phyloP scores from a whole-genome alignment of 2,113 vertebrate genomes.

The Equus quagga region DNA sequence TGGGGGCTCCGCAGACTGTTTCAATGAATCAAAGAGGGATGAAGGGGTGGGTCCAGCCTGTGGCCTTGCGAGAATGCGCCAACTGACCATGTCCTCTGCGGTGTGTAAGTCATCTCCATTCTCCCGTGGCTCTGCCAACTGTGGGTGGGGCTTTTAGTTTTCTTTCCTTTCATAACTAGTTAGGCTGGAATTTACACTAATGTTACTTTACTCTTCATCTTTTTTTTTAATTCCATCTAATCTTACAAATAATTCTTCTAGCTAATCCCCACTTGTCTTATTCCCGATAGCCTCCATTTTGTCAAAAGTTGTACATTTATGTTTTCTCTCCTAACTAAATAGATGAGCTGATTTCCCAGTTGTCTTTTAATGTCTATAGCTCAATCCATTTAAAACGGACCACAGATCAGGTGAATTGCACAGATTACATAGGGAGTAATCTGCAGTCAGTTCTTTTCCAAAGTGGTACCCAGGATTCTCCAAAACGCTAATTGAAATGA shows the following conservation, averaged over 20 bases:
- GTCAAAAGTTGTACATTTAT: not conserved
- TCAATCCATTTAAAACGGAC: conserved; percentile 17
- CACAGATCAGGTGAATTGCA: not conserved
- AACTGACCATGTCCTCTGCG: not conserved
- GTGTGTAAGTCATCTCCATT: not conserved
- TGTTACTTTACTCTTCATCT: conserved; percentile 22
- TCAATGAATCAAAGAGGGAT: not conserved
- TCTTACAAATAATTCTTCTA: not conserved
- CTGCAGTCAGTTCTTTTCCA: not conserved
- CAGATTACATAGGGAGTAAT: not conserved
- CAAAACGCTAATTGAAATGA: not conserved
- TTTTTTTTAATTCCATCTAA: not conserved
- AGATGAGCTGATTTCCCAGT: not conserved
- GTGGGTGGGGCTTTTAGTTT: not conserved
- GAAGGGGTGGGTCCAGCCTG: not conserved
- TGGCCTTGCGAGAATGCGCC: not conserved
- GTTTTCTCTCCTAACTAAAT: conserved; percentile 21
- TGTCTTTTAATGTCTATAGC: conserved; percentile 1
- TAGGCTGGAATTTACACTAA: not conserved
- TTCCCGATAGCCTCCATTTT: not conserved
- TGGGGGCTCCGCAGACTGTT: not conserved
- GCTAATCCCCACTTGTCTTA: not conserved
- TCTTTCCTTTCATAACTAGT: not conserved
- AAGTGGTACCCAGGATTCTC: not conserved
- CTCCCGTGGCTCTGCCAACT: not conserved